phyloP scores from a whole-genome alignment of 35 echinoderm and acorn worm genomes.

The Heliocidaris erythrogramma region DNA sequence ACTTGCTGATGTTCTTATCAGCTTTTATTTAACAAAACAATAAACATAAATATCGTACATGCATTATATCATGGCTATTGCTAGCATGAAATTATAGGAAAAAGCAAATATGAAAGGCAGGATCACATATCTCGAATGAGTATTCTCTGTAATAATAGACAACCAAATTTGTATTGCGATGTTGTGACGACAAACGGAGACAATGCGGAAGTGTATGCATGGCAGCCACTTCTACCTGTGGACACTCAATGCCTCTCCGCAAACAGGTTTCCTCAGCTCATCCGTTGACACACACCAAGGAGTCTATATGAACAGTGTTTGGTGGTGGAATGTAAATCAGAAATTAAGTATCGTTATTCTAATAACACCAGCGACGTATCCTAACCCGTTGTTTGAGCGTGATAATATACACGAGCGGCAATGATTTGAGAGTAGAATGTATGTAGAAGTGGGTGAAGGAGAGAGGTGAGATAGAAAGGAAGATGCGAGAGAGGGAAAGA shows the following conservation, averaged over 20 bases:
- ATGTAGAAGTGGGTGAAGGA: no score
- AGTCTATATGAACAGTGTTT: neutral
- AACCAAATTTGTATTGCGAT: neutral
- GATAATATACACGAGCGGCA: neutral
- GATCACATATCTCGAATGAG: neutral
- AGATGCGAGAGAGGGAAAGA: no score
- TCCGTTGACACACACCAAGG: neutral
- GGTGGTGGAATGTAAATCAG: neutral
- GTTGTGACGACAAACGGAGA: neutral
- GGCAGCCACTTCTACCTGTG: neutral
- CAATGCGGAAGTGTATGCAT: neutral
- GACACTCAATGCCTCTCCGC: neutral
- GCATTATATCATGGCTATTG: no score
- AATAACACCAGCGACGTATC: neutral
- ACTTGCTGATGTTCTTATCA: no score
- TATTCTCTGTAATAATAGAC: neutral
- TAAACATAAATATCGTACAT: no score
- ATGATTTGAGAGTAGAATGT: no score
- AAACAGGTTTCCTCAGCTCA: neutral
- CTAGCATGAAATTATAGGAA: no score
- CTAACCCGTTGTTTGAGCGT: neutral
- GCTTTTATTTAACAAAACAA: no score
- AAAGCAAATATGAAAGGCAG: no score
- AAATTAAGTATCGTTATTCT: conserved; percentile 19
- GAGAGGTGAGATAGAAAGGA: no score